Conservation (phyloP, 1,140 invertebrate genomes). For the Brachionus sp. region DNA sequence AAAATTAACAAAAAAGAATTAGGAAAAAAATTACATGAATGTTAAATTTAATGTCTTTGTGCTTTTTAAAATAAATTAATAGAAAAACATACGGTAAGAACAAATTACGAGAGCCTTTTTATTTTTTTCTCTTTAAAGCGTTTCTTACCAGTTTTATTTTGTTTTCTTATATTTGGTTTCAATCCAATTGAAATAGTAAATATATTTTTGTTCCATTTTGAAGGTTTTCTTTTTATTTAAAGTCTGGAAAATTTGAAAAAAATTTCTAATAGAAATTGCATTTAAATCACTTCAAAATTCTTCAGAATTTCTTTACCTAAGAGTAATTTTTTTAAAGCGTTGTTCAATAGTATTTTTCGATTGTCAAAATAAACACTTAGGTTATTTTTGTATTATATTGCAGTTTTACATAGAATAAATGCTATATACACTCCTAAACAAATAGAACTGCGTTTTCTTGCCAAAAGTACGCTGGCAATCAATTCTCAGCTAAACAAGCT, state of each 20-base stretch:
- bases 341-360: neutral
- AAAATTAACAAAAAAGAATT: neutral
- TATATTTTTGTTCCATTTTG: constrained; percentile 1
- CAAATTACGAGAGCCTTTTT: neutral
- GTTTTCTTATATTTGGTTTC: neutral
- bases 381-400: neutral
- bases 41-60: neutral
- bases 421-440: too few species aligned
- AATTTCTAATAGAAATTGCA: neutral
- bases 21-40: neutral
- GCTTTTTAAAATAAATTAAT: neutral
- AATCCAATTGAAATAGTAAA: neutral
- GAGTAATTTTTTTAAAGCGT: neutral
- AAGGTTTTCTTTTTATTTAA: neutral
- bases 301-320: neutral
- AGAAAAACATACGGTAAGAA: neutral
- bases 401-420: neutral
- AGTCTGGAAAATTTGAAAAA: neutral
- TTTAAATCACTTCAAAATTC: neutral
- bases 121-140: neutral
- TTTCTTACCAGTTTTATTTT: constrained; percentile 5
- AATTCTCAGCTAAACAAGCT: too few species aligned
- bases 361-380: constrained; percentile 1
- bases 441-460: neutral
- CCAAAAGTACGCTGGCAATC: neutral